Evolutionary conservation across 2,113 vertebrate genomes (phyloP), one percentile per base, ranked within the genome.

Genomic region (Zeus faber): DNA sequence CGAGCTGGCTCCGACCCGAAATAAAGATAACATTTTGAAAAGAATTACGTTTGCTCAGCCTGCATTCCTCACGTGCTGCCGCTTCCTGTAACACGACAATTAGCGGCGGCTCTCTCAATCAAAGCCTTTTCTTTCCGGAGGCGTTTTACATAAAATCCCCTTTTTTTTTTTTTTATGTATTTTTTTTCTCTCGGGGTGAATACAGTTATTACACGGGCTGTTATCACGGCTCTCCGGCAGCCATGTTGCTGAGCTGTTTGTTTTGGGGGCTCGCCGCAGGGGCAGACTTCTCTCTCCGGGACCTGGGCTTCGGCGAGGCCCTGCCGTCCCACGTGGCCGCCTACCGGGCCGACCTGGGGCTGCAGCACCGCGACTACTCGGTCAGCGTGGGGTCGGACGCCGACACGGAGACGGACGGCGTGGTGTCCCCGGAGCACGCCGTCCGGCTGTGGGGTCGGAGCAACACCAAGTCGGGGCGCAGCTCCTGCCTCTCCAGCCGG

Each of bases 401-500:
- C 0, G 97, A 99, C 86, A 90, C 92, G 0, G 97, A 98, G 70
- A 94, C 93, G 0, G 97, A 99, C 0, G 92, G 92, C 5, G 87
- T 95, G 60, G 80, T 93, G 85, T 99, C 95, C 0, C 94, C 95
- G 0, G 96, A 98, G 74, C 94, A 95, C 9, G 93, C 92, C 0
- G 91, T 93, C 49, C 85, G 93, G 24, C 88, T 99, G 39, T 99
- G 96, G 97, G 94, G 92, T 27, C 89, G 94, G 18, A 92, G 85
- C 74, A 96, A 91, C 82, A 90, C 92, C 10, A 94, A 97, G 74
- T 98, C 97, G 0, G 95, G 94, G 2, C 93, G 95, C 54, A 99
- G 96, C 79, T 99, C 97, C 23, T 99, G 97, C 79, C 86, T 99
- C 69, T 98, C 96, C 0, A 99, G 97, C 82, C 73, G 97, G 51